These are phyloP conservation scores for Acleris literana DNA, from an alignment of 2,888 invertebrate species.

Conservation along the genomic window DNA sequence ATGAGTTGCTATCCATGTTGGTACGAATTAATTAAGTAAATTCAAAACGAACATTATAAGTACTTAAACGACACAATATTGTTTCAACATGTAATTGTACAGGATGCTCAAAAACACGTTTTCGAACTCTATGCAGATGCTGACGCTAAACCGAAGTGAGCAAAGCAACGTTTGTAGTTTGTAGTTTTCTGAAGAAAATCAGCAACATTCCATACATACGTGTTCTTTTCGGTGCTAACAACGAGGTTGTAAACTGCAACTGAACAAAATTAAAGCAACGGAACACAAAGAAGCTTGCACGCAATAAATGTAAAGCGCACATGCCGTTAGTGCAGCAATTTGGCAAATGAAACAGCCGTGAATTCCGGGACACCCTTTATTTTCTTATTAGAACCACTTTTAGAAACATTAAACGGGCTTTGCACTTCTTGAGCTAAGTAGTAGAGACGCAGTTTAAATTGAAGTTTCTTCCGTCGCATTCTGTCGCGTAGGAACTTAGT, in stretches of 20 bases:
- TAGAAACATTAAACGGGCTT: constrained; percentile 10
- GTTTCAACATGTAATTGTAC: no score
- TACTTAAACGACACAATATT: no score
- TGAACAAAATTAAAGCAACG: constrained; percentile 24
- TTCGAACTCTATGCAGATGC: no score
- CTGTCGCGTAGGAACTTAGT: no score
- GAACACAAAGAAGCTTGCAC: constrained; percentile 26
- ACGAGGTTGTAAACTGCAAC: constrained; percentile 17
- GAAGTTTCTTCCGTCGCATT: no score
- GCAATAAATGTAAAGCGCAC: constrained; percentile 28
- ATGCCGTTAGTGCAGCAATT: constrained; percentile 29
- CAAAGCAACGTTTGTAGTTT: neutral
- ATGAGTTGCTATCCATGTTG: no score
- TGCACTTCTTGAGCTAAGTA: constrained; percentile 1
- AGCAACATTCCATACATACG: neutral
- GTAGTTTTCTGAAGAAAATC: neutral
- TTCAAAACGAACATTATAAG: no score
- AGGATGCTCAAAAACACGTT: no score
- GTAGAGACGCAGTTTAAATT: neutral
- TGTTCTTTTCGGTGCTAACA: constrained; percentile 7
- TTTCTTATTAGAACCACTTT: constrained; percentile 28
- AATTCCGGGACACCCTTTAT: constrained; percentile 13
- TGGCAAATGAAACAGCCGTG: constrained; percentile 31
- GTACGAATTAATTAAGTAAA: no score
- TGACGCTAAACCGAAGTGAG: no score